phyloP scores from a whole-genome alignment of 2,797 vertebrate species.

The Valencia hispanica region DNA sequence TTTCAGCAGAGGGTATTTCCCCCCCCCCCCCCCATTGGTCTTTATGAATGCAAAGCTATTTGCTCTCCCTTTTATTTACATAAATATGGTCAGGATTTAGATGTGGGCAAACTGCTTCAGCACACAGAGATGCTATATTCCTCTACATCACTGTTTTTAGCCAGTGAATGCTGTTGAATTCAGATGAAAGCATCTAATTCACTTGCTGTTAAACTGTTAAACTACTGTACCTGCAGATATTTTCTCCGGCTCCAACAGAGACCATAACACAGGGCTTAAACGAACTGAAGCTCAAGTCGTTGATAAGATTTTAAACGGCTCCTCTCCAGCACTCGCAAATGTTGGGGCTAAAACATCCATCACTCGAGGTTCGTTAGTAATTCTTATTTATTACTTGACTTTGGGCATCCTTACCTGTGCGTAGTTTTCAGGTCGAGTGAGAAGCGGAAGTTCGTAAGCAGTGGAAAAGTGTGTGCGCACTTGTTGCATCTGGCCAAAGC shows the following conservation, averaged over 20 bases:
- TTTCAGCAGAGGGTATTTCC: neutral
- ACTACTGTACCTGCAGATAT: neutral
- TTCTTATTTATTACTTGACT: neutral
- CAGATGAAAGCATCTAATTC: neutral
- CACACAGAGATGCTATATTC: neutral
- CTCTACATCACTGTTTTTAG: neutral
- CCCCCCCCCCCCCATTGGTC: neutral
- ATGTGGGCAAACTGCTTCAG: neutral
- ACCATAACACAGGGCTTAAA: neutral
- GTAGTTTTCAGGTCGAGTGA: conserved; percentile 97
- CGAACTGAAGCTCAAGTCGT: neutral
- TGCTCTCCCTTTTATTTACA: neutral
- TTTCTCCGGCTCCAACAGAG: neutral
- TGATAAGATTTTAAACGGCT: neutral
- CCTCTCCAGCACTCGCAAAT: neutral
- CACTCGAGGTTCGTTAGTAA: neutral
- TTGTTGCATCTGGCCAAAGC: conserved; percentile 99
- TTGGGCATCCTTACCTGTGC: conserved; percentile 86
- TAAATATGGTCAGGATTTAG: neutral
- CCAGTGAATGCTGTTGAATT: neutral
- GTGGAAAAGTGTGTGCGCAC: conserved; percentile 98
- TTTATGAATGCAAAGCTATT: neutral
- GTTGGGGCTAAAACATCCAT: neutral
- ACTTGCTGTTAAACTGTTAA: too few species aligned
- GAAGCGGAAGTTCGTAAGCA: conserved; percentile 94